phyloP scores from a whole-genome alignment of 64 coral and sea anemone species.

The Montipora cactus region DNA sequence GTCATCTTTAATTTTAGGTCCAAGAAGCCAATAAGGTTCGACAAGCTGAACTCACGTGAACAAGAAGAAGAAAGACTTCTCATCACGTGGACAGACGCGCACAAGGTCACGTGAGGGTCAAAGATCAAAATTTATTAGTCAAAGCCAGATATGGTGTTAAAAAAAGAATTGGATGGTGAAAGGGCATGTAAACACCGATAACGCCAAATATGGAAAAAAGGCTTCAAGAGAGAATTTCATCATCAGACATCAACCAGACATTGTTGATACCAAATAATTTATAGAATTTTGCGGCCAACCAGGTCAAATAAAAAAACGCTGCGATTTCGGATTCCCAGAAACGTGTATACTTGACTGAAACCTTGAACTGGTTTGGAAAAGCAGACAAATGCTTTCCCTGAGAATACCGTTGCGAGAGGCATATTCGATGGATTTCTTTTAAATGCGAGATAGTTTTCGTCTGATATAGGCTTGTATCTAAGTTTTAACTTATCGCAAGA shows the following conservation, averaged over 20 bases:
- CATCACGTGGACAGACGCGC: slow-evolving; percentile 17
- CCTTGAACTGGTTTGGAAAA: no score
- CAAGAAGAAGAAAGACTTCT: neutral
- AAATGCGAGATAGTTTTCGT: no score
- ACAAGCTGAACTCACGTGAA: slow-evolving; percentile 37
- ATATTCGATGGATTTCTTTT: no score
- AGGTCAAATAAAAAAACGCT: neutral
- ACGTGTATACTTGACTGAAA: no score
- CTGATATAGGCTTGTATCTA: neutral
- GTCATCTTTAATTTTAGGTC: slow-evolving; percentile 22
- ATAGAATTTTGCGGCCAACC: neutral
- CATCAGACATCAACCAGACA: neutral
- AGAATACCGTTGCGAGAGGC: no score
- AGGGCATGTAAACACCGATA: neutral
- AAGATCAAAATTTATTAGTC: neutral
- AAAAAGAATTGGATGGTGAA: neutral
- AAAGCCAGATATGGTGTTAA: neutral
- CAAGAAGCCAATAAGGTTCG: neutral
- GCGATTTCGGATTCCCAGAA: neutral
- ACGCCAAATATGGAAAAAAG: neutral
- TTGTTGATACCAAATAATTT: neutral
- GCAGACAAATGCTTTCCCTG: no score
- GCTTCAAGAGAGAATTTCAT: neutral
- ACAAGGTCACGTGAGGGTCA: slow-evolving; percentile 18
- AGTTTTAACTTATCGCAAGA: neutral